These are phyloP conservation scores for Acanthochromis polyacanthus DNA, from an alignment of 2,113 vertebrate genomes.

Conservation along the genomic window DNA sequence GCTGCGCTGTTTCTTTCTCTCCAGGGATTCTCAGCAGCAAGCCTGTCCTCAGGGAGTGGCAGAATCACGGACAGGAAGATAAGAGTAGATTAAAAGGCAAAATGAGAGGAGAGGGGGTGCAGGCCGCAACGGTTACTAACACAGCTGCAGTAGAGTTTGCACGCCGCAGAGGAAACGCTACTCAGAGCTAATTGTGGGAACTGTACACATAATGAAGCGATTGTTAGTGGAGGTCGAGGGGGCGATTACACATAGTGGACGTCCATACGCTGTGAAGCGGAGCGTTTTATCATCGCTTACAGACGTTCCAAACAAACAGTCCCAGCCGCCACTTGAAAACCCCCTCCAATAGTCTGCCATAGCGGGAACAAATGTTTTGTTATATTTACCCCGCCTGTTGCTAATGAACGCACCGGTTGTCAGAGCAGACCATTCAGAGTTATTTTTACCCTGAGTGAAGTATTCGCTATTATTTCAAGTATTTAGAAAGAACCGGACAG, in stretches of 20 bases:
- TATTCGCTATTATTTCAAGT: conserved; percentile 58
- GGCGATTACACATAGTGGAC: conserved; percentile 61
- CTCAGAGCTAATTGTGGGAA: conserved; percentile 81
- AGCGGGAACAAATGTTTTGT: conserved; percentile 72
- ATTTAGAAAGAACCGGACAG: conserved; percentile 63
- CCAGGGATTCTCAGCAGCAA: conserved; percentile 41
- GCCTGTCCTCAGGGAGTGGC: conserved; percentile 59
- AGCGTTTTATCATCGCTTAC: conserved; percentile 71
- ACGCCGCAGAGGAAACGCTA: conserved; percentile 70
- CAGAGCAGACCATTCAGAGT: conserved; percentile 45
- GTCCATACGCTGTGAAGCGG: conserved; percentile 55
- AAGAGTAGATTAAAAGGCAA: conserved; percentile 49
- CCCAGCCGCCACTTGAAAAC: conserved; percentile 41
- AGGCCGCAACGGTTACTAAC: conserved; percentile 42
- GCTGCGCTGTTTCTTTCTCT: neutral
- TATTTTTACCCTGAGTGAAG: conserved; percentile 69
- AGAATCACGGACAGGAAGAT: conserved; percentile 30
- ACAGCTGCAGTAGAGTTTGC: conserved; percentile 44
- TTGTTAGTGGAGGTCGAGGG: conserved; percentile 62
- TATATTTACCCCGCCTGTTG: conserved; percentile 77
- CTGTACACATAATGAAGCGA: conserved; percentile 77
- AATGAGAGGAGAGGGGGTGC: conserved; percentile 26
- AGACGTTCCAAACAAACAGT: conserved; percentile 75
- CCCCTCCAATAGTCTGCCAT: conserved; percentile 32
- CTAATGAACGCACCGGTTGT: conserved; percentile 60